Evolutionary conservation across 2,888 invertebrate genomes (phyloP).

Genomic region (Cynaeus angustus): DNA sequence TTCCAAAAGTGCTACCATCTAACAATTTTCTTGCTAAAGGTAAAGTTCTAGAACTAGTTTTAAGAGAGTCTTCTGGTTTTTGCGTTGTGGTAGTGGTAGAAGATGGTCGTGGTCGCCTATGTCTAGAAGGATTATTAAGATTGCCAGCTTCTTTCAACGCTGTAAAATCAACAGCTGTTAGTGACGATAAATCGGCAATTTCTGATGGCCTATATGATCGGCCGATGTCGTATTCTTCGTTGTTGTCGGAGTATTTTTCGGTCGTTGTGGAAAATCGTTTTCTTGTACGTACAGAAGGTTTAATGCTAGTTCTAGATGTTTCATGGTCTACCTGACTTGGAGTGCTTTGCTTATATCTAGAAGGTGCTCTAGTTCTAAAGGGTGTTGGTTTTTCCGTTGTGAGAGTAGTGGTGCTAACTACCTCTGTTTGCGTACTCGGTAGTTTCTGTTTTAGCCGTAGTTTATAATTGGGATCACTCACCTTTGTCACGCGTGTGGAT

Average conservation of each 20-base stretch:
- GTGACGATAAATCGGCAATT: constrained; percentile 74
- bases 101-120: constrained; percentile 53
- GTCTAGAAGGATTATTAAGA: constrained; percentile 49
- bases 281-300: constrained; percentile 52
- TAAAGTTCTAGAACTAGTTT: constrained; percentile 54
- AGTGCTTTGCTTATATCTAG: constrained; percentile 57
- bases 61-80: constrained; percentile 51
- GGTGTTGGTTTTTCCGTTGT: constrained; percentile 44
- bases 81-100: constrained; percentile 49
- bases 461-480: constrained; percentile 70
- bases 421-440: constrained; percentile 32
- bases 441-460: constrained; percentile 57
- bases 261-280: constrained; percentile 55
- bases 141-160: constrained; percentile 54
- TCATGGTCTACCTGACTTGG: constrained; percentile 41
- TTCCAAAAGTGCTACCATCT: constrained; percentile 49
- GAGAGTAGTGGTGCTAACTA: constrained; percentile 43
- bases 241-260: constrained; percentile 60
- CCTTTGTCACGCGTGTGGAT: constrained; percentile 69
- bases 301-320: constrained; percentile 43
- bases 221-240: constrained; percentile 56
- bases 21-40: constrained; percentile 54
- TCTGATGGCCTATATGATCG: constrained; percentile 67
- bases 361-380: constrained; percentile 50
- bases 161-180: constrained; percentile 73